Evolutionary conservation across 2,888 invertebrate genomes (phyloP).

Genomic region (Agriopis aurantiaria): DNA sequence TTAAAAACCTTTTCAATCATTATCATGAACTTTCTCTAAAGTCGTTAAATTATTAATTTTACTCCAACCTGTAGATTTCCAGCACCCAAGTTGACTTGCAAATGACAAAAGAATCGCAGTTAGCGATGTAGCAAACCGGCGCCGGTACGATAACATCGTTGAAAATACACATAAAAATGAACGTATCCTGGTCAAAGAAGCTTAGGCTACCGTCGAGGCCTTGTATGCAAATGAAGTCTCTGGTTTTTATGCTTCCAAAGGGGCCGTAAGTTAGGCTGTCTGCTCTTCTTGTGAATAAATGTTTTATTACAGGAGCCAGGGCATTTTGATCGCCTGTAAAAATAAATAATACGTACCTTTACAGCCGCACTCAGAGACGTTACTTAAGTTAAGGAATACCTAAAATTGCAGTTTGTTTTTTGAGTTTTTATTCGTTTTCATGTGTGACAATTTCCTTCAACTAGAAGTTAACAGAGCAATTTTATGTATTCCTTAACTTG

Average conservation of each 20-base stretch:
- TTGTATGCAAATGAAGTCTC: conserved; percentile 96
- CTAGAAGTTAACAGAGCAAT: too few species aligned
- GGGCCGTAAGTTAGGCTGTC: conserved; percentile 92
- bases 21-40: not conserved
- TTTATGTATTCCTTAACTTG: too few species aligned
- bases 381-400: too few species aligned
- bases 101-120: conserved; percentile 94
- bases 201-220: conserved; percentile 95
- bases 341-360: not conserved
- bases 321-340: conserved; percentile 89
- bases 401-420: too few species aligned
- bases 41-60: not conserved
- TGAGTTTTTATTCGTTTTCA: too few species aligned
- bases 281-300: conserved; percentile 92
- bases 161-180: conserved; percentile 93
- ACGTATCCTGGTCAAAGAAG: conserved; percentile 97
- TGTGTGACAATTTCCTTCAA: too few species aligned
- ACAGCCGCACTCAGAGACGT: too few species aligned
- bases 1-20: not conserved
- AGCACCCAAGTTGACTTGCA: conserved; percentile 93
- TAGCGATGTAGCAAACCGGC: conserved; percentile 92
- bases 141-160: conserved; percentile 94
- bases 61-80: conserved; percentile 94
- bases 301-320: conserved; percentile 91
- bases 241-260: conserved; percentile 93